phyloP scores from a whole-genome alignment of 2,888 invertebrate genomes.

The Aphrophora alni region DNA sequence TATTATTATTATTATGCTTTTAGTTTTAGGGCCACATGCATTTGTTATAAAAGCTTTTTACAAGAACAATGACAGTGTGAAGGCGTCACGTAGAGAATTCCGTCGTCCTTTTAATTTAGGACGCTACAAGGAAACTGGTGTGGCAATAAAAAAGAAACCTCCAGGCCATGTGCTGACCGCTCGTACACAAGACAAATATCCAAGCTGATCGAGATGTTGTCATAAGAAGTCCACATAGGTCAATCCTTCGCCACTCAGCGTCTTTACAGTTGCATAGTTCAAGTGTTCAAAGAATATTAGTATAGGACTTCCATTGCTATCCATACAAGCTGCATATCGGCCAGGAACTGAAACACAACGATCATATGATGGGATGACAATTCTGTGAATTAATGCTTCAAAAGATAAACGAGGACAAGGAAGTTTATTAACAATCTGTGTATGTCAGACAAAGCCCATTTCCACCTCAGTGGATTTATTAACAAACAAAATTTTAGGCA shows the following conservation, averaged over 20 bases:
- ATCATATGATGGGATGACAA: neutral
- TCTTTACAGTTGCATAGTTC: neutral
- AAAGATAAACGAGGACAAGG: neutral
- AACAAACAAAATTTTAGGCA: neutral
- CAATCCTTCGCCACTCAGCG: neutral
- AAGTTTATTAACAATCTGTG: neutral
- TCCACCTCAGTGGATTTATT: neutral
- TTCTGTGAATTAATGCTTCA: neutral
- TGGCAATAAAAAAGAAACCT: neutral
- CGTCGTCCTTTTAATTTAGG: neutral
- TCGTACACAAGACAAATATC: neutral
- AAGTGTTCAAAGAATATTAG: neutral
- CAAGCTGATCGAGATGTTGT: neutral
- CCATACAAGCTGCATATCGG: neutral
- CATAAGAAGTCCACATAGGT: neutral
- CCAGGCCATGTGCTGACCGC: neutral
- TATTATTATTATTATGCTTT: too few species aligned
- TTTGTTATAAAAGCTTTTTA: neutral
- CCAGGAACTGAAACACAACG: neutral
- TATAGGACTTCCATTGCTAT: too few species aligned
- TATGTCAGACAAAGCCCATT: neutral
- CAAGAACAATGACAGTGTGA: neutral
- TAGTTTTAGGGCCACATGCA: too few species aligned
- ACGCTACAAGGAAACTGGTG: neutral
- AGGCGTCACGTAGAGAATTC: neutral